Evolutionary conservation across 1,140 invertebrate species (phyloP).

Genomic region (Caerostris extrusa): DNA sequence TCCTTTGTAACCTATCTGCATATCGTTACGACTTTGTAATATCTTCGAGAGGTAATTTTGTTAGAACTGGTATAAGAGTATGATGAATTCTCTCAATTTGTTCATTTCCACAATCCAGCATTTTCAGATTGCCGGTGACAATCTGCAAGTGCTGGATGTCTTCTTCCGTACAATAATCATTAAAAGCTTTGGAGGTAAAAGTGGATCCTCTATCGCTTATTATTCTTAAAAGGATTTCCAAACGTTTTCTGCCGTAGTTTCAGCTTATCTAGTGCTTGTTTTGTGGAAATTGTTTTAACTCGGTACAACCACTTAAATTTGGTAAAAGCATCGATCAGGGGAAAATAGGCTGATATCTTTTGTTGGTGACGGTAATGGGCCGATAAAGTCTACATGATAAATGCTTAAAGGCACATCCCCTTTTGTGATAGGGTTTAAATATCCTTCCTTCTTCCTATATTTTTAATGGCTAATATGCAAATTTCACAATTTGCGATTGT

Average conservation of each 20-base stretch:
- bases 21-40: background rate
- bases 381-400: background rate
- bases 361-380: background rate
- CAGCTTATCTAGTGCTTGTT: background rate
- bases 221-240: background rate
- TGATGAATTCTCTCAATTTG: background rate
- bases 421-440: too few relatives aligned
- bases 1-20: background rate
- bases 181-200: background rate
- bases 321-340: background rate
- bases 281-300: background rate
- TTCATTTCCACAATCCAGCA: background rate
- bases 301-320: background rate
- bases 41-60: background rate
- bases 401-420: background rate
- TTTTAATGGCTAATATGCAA: background rate
- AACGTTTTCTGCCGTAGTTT: background rate
- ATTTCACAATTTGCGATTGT: background rate
- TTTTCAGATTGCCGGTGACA: background rate
- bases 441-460: background rate
- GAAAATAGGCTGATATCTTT: background rate
- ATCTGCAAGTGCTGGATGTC: slow-evolving; percentile 74
- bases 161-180: slow-evolving; percentile 70
- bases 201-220: background rate
- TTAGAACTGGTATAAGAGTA: background rate